Evolutionary conservation across 2,888 invertebrate species (phyloP).

Genomic region (Dysmachus trigonus): DNA sequence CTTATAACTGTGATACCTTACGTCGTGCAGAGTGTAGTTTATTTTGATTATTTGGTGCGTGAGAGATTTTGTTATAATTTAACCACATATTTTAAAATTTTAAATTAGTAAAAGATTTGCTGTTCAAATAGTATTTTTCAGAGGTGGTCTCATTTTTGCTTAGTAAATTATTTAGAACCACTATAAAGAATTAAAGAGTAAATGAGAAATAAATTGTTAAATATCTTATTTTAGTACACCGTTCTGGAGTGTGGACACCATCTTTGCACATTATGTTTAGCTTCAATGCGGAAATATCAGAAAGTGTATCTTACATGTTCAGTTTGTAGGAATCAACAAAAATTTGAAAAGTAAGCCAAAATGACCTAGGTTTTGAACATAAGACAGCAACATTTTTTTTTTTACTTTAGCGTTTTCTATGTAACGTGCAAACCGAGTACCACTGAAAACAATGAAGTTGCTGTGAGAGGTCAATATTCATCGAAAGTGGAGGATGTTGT

Average conservation of each 20-base stretch:
- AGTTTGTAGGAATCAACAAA: conserved; percentile 69
- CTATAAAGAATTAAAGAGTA: too few species aligned
- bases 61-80: too few species aligned
- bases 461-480: conserved; percentile 72
- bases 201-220: background rate
- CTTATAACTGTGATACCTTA: too few species aligned
- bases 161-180: too few species aligned
- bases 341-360: conserved; percentile 61
- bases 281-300: background rate
- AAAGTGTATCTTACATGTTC: conserved; percentile 64
- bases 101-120: too few species aligned
- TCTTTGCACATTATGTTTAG: conserved; percentile 72
- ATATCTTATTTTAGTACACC: conserved; percentile 68
- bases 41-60: too few species aligned
- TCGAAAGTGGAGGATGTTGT: conserved; percentile 76
- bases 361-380: background rate
- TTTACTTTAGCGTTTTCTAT: conserved; percentile 56
- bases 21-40: too few species aligned
- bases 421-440: conserved; percentile 52
- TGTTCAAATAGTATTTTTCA: too few species aligned
- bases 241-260: conserved; percentile 79
- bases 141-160: too few species aligned
- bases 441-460: conserved; percentile 54
- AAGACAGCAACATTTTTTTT: background rate
- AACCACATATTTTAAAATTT: too few species aligned